Percentiles rank a stretch among this genome's conserved stretches.
Conservation (phyloP, 2,797 vertebrate species). For the Mus spretus region DNA sequence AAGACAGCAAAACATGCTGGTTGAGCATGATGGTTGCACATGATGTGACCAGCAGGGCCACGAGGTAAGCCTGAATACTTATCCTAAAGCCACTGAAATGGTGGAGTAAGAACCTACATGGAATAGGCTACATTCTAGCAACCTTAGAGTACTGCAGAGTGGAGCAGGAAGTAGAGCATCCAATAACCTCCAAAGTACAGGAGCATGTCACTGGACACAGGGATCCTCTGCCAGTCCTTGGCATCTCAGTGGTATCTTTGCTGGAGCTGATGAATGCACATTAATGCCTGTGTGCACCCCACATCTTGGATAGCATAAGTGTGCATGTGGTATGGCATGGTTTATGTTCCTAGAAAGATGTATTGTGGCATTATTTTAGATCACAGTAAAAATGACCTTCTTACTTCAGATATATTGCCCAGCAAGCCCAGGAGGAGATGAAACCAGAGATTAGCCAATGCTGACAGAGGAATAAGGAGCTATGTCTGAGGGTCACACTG, state of each 20-base stretch:
- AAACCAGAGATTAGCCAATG: not conserved
- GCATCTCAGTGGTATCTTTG: not conserved
- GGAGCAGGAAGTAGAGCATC: not conserved
- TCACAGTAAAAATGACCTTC: not conserved
- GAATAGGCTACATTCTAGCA: not conserved
- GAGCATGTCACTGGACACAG: not conserved
- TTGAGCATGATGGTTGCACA: too few species aligned
- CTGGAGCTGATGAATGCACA: not conserved
- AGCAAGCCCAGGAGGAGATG: not conserved
- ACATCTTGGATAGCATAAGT: not conserved
- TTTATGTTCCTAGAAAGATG: not conserved
- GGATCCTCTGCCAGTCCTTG: not conserved
- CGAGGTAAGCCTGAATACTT: not conserved
- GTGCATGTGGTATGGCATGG: not conserved
- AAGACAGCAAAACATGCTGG: not conserved
- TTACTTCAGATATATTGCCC: not conserved
- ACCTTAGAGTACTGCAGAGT: not conserved
- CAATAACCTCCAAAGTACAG: not conserved
- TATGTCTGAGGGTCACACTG: not conserved
- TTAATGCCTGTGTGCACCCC: too few species aligned
- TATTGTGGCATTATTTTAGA: not conserved
- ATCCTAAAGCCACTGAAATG: not conserved
- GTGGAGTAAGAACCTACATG: not conserved
- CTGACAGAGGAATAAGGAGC: not conserved
- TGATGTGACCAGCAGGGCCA: not conserved